These are phyloP conservation scores for Brachystomella parvula DNA, from an alignment of 1,140 invertebrate species.

Conservation along the genomic window DNA sequence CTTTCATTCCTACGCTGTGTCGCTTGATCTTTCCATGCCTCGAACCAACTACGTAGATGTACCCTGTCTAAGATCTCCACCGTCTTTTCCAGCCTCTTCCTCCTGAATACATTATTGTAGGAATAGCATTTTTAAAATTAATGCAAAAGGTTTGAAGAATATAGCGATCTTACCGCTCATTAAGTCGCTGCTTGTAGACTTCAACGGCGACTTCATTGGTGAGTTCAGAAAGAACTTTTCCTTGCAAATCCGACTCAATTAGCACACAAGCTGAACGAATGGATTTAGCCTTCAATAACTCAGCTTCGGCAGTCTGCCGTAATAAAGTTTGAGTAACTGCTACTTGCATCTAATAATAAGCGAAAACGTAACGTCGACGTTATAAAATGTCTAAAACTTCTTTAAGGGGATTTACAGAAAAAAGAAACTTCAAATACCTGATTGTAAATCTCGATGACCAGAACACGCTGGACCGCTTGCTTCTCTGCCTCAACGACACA, in stretches of 20 bases:
- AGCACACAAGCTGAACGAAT: neutral
- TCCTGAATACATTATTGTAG: no score
- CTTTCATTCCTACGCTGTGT: neutral
- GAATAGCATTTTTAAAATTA: constrained; percentile 2
- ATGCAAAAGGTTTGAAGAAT: neutral
- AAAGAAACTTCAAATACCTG: no score
- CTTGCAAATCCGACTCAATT: neutral
- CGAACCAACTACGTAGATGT: neutral
- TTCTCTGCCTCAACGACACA: no score
- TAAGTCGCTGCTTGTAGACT: neutral
- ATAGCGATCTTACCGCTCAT: constrained; percentile 1
- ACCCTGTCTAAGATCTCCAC: neutral
- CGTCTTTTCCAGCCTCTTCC: neutral
- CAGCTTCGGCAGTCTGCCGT: neutral
- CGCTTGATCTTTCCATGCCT: neutral
- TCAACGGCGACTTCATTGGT: neutral
- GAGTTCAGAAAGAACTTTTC: neutral
- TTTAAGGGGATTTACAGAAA: no score
- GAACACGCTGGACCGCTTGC: no score
- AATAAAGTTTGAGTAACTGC: neutral
- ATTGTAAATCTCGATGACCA: no score
- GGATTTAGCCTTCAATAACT: neutral
- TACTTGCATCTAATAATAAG: neutral
- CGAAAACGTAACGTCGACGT: no score
- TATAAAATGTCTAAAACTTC: no score